Evolutionary conservation across 2,888 invertebrate species (phyloP), one percentile per base, ranked within the genome.

Genomic region (Thecocarcelia acutangulata): DNA sequence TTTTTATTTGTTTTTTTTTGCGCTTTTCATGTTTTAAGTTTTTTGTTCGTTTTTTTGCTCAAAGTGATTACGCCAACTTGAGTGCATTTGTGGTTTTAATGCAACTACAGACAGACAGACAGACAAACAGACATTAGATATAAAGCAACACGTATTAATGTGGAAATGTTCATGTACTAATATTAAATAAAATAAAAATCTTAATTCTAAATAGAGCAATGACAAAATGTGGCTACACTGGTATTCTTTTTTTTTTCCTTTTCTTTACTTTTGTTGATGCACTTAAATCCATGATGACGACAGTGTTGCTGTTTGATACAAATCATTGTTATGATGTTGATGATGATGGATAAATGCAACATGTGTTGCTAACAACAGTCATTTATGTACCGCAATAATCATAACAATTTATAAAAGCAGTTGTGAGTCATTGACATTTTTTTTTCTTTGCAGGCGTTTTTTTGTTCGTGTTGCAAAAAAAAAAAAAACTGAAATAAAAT

Each of bases 31-130:
- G 58, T 37, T 54, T 33, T 9, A 33, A 33, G 33, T 33, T 33
- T 3, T 33, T 8, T 33, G 1, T 33, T 33, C 68, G 33, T 37
- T 46, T 48, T 33, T 59, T 13, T 56, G 5, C 44, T 40, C 12
- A 61, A 76, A 76, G 54, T 56, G 54, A 70, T 77, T 77, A 76
- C 69, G 76, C 69, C 63, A 63, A 77, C 77, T 70, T 70, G 46
- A 70, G 40, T 63, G 61, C 63, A 46, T 70, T 72, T 79, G 78
- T 52, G 78, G 78, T 78, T 72, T 68, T 37, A 72, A 42, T 70
- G 42, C 46, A 70, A 70, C 63, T 50, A n/a, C n/a, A 11, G 15
- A 44, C 15, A 4, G 40, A 15, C 52, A 15, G 17, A 15, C 24
- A 5, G 1, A 28, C 17, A 28, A 3, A 28, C 28, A 28, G 28